Percentiles rank a stretch among this genome's conserved stretches.
phyloP scores from a whole-genome alignment of 2,888 invertebrate genomes.

The Papilio protenor region DNA sequence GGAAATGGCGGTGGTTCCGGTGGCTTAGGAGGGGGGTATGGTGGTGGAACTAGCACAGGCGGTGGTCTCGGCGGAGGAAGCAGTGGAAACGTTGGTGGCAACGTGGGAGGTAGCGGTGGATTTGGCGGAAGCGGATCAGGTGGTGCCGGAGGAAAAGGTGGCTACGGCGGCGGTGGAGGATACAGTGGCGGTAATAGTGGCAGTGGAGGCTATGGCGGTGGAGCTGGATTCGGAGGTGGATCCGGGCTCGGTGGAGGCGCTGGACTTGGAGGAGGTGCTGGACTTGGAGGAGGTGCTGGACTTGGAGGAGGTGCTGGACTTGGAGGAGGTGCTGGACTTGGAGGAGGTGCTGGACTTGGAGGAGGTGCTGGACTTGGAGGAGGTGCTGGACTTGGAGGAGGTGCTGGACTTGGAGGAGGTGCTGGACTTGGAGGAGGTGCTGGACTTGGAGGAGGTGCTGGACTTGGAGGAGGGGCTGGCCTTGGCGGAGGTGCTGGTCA shows the following conservation, averaged over 20 bases:
- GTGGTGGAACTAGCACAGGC: constrained; percentile 46
- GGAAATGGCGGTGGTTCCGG: constrained; percentile 58
- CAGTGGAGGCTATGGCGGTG: constrained; percentile 59
- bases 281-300: no score
- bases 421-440: no score
- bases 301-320: no score
- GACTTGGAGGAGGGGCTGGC: no score
- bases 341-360: no score
- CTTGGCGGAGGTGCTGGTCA: no score
- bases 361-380: no score
- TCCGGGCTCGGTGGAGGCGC: constrained; percentile 52
- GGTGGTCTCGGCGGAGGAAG: constrained; percentile 42
- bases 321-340: no score
- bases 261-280: no score
- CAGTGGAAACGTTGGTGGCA: constrained; percentile 40
- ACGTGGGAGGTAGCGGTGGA: constrained; percentile 42
- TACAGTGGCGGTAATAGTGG: constrained; percentile 65
- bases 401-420: no score
- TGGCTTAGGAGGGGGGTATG: constrained; percentile 45
- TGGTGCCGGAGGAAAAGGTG: constrained; percentile 50
- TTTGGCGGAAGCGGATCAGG: constrained; percentile 45
- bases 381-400: no score
- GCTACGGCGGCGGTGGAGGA: constrained; percentile 72
- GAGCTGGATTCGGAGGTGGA: constrained; percentile 45
- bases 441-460: no score